Evolutionary conservation across 1,140 invertebrate genomes (phyloP), one percentile per base, ranked within the genome.

Genomic region (Nixonia krombeini): DNA sequence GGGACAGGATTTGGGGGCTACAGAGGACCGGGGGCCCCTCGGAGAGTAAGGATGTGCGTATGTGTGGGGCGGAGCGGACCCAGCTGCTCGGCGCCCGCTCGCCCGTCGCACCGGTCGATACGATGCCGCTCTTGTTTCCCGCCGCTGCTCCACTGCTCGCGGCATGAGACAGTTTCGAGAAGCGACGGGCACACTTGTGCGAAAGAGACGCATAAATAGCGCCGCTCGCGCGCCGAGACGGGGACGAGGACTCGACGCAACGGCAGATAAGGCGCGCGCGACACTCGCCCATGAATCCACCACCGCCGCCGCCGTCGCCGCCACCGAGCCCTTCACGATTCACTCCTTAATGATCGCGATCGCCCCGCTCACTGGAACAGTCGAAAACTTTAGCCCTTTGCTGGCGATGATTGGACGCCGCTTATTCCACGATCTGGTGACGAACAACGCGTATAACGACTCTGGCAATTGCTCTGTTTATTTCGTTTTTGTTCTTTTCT

Each of bases 31-130:
- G 67, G 80, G 81, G 80, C 81, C 80, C 82, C 79, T 83, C 82
- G 82, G 84, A 85, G 84, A 85, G 84, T 85, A 85, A 85, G 84
- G 84, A 84, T 84, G 84, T 85, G 82, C 82, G 84, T 84, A 85
- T 85, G 84, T 85, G 84, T 85, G 82, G 80, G 79, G 78, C 73
- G 78, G 75, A 85, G 84, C 82, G 81, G 75, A 72, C 64, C 69
- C 59, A 72, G 56, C 64, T 49, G 68, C 75, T 78, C 75, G 65
- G 65, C 62, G 46, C 52, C 23, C 45, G 62, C 61, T 58, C 31
- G 25, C 13, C 41, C 44, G 44, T 63, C 52, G 49, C 64, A 57
- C 57, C 59, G 73, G 70, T 75, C 73, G 73, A 75, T 75, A 72
- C 52, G 63, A 52, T 28, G 42, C n/a, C n/a, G n/a, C n/a, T n/a